These are phyloP conservation scores for Harpagifer antarcticus DNA, from an alignment of 2,797 vertebrate species.

Conservation along the genomic window DNA sequence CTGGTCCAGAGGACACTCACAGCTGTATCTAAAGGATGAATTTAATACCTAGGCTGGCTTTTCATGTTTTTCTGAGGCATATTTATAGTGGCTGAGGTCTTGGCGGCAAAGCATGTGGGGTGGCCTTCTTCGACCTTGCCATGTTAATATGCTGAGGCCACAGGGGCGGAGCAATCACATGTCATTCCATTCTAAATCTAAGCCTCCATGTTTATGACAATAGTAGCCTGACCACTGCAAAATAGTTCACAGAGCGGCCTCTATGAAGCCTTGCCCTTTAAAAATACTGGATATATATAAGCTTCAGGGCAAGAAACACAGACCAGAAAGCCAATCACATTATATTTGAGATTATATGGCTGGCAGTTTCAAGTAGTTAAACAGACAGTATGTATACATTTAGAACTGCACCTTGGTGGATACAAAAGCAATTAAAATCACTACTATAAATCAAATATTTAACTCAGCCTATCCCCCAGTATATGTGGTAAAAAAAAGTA, in stretches of 20 bases:
- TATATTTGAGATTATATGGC: not conserved
- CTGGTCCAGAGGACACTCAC: conserved; percentile 49
- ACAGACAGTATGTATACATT: not conserved
- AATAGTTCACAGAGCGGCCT: not conserved
- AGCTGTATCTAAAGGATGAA: conserved; percentile 62
- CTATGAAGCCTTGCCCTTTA: conserved; percentile 18
- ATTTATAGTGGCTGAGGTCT: conserved; percentile 79
- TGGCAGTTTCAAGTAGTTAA: not conserved
- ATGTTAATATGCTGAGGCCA: conserved; percentile 72
- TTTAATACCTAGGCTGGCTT: conserved; percentile 66
- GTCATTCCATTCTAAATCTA: conserved; percentile 68
- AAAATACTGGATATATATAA: conserved; percentile 10
- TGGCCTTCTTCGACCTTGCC: conserved; percentile 67
- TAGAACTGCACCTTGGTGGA: not conserved
- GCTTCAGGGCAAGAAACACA: conserved; percentile 17
- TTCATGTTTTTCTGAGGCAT: conserved; percentile 65
- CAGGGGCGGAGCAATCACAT: conserved; percentile 54
- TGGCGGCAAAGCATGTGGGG: conserved; percentile 33
- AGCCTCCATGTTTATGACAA: conserved; percentile 67
- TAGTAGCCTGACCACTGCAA: conserved; percentile 24
- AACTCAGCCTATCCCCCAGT: no score
- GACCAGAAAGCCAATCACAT: conserved; percentile 19
- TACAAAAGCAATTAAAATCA: not conserved
- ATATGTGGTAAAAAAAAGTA: no score
- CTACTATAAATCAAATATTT: not conserved